Percentiles rank a stretch among this genome's conserved stretches.
phyloP scores from a whole-genome alignment of 2,113 vertebrate species.

The Cheilinus undulatus region DNA sequence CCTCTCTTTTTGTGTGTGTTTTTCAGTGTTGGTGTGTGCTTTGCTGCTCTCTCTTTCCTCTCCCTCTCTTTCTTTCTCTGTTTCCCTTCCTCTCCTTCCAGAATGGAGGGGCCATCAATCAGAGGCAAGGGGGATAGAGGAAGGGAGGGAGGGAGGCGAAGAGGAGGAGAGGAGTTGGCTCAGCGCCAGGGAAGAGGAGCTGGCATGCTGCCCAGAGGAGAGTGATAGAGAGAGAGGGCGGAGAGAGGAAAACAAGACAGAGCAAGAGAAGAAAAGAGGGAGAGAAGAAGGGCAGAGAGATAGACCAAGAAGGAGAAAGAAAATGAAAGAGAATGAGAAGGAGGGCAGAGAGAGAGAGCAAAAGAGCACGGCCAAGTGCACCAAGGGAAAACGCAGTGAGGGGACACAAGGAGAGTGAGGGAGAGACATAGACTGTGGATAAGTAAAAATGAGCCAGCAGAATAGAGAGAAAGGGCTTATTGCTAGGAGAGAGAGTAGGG shows the following conservation, averaged over 20 bases:
- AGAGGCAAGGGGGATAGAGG: slow-evolving; percentile 73
- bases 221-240: slow-evolving; percentile 17
- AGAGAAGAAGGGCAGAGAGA: slow-evolving; percentile 62
- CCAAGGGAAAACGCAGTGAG: slow-evolving; percentile 56
- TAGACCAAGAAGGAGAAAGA: slow-evolving; percentile 48
- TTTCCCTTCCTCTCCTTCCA: slow-evolving; percentile 79
- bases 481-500: slow-evolving; percentile 28
- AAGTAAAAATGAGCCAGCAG: slow-evolving; percentile 56
- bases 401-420: slow-evolving; percentile 25
- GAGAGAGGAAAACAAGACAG: slow-evolving; percentile 52
- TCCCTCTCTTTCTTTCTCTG: slow-evolving; percentile 42
- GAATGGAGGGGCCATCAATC: slow-evolving; percentile 84
- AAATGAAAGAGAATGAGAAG: slow-evolving; percentile 52
- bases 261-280: slow-evolving; percentile 59
- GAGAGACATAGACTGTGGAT: slow-evolving; percentile 36
- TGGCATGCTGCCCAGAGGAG: slow-evolving; percentile 79
- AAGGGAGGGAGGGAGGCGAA: slow-evolving; percentile 41
- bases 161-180: slow-evolving; percentile 66
- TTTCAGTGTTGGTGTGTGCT: slow-evolving; percentile 31
- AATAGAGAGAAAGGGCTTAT: slow-evolving; percentile 58
- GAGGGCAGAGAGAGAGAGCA: slow-evolving; percentile 51
- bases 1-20: slow-evolving; percentile 42
- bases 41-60: slow-evolving; percentile 41
- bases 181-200: slow-evolving; percentile 72
- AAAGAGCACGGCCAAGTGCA: slow-evolving; percentile 69